These are phyloP conservation scores for Sterrhoptilus dennistouni DNA, from an alignment of 2,113 vertebrate species.

Conservation along the genomic window DNA sequence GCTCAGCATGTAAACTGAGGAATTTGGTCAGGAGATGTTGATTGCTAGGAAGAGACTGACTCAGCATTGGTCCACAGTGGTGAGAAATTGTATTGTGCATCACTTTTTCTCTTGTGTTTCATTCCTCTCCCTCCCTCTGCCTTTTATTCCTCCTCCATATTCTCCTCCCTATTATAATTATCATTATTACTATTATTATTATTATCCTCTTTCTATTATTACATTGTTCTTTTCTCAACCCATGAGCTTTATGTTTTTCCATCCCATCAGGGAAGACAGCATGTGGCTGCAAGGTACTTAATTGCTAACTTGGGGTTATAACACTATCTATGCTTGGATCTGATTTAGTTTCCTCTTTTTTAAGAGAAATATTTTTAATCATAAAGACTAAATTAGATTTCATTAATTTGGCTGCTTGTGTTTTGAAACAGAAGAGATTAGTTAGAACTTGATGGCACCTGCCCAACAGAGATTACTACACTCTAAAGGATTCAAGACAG, in stretches of 20 bases:
- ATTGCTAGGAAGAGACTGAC: not conserved
- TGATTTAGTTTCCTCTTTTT: not conserved
- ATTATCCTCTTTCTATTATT: not conserved
- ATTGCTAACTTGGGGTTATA: not conserved
- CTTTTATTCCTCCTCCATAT: not conserved
- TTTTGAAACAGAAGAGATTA: not conserved
- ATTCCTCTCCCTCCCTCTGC: not conserved
- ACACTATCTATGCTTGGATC: not conserved
- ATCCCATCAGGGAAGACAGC: not conserved
- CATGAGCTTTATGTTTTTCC: not conserved
- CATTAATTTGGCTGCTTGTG: not conserved
- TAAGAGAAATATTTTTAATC: not conserved
- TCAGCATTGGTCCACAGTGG: not conserved
- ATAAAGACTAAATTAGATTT: not conserved
- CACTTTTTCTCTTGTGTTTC: not conserved
- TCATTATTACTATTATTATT: no score
- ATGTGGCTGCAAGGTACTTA: accelerated
- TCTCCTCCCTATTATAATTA: not conserved
- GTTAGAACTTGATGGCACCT: not conserved
- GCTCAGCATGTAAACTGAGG: not conserved
- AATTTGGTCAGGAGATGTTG: not conserved
- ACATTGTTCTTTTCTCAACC: not conserved
- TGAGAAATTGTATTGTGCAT: not conserved
- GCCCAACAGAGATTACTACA: not conserved
- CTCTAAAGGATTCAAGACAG: not conserved